Evolutionary conservation across 2,888 invertebrate species (phyloP), one percentile per base, ranked within the genome.

Genomic region (Mythimna impura): DNA sequence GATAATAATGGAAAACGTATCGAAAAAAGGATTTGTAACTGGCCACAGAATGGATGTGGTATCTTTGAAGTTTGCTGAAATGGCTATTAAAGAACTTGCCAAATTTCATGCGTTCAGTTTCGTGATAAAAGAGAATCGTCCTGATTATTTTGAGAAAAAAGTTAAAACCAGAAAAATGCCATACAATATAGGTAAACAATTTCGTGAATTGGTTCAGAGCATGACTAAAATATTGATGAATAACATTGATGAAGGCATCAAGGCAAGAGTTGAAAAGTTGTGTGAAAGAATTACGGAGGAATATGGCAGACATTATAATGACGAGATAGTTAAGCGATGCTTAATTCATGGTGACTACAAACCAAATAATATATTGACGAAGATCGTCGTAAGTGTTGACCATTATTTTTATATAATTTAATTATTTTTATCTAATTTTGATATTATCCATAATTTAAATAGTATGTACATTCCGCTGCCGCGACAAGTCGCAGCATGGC

Each of bases 261-360:
- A 83, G 67, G 67, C 66, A 1, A 89, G 83, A 76, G 66, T 90
- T 10, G 78, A 78, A 0, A 82, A 81, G 1, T 88, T 88, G 47
- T 73, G 84, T 25, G 71, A 80, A 0, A 72, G 52, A 7, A 74
- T 88, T 8, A 36, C 82, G 0, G 83, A 89, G 0, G 91, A 86
- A 50, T 87, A 83, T 77, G 63, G 65, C 1, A 76, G 82, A 12
- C 88, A 90, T 73, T 77, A 84, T 17, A 77, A 75, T n/a, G 89
- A 90, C 1, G 77, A 80, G 36, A 73, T 74, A 12, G 61, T 67
- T 3, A 52, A 85, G n/a, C 74, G 86, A 30, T 91, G 90, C 70
- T 67, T 94, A 7, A 90, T 91, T 61, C 94, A 94, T 76, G 94
- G 94, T 1, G 94, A 94, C 84, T 95, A 89, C 69, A 91, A 90